phyloP scores from a whole-genome alignment of 2,113 vertebrate species.

The Lontra canadensis region DNA sequence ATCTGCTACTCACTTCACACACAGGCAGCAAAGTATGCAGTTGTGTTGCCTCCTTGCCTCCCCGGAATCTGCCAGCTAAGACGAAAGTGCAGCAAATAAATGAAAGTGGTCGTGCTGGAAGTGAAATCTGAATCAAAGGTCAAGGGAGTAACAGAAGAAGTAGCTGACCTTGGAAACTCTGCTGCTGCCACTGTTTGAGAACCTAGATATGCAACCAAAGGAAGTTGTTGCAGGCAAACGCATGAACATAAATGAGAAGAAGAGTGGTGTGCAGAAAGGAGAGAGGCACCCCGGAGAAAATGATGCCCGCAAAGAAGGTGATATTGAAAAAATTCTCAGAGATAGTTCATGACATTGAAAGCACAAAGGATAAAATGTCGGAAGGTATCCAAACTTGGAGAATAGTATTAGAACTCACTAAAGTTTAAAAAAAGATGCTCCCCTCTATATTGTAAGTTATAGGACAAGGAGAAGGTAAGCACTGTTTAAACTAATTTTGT shows the following conservation, averaged over 20 bases:
- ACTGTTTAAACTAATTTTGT: background rate
- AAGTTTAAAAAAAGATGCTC: background rate
- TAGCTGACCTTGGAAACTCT: background rate
- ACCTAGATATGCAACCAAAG: background rate
- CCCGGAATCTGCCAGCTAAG: background rate
- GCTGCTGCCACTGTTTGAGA: background rate
- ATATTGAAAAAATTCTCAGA: conserved; percentile 27
- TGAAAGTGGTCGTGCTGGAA: background rate
- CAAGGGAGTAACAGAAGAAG: background rate
- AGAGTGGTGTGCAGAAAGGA: background rate
- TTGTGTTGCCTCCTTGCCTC: background rate
- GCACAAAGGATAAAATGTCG: background rate
- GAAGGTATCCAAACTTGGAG: background rate
- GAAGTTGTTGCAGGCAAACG: background rate
- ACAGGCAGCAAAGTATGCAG: background rate
- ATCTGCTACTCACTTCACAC: background rate
- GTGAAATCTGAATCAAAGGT: background rate
- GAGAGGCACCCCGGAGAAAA: background rate
- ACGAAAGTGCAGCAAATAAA: background rate
- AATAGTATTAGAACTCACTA: background rate
- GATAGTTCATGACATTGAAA: background rate
- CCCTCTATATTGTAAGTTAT: background rate
- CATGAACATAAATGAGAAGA: background rate
- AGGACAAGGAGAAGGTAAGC: background rate
- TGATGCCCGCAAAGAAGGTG: background rate